Base-by-base conservation (phyloP, 2,113 vertebrate species). In the Solea senegalensis region DNA sequence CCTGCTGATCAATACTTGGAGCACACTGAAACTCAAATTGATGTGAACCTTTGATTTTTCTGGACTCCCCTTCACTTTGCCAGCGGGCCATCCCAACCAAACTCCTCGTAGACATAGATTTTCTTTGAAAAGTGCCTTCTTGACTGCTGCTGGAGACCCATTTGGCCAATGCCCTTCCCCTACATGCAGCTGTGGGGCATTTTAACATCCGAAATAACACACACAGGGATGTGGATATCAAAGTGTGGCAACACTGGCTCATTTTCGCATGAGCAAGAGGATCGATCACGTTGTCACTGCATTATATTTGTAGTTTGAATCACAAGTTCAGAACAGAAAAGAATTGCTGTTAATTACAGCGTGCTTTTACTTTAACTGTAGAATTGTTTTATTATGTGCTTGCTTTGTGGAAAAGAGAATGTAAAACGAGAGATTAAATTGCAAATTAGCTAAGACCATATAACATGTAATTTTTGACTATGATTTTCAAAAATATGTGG, bases 11-110 rank as follows among this genome's bases (percentile, higher is more conserved):
- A 60, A 91, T 91, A 91, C 60, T 65, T 71, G 72, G 56, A 84
- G 49, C 72, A 51, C 60, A 50, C 13, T 56, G 78, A 78, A 88
- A 79, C 80, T 83, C 58, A 66, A 83, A 87, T 79, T 76, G 76
- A 90, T 72, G 80, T 27, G 48, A 45, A 58, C 55, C 71, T 89
- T 90, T 86, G 84, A 87, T 88, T 87, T 88, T 82, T 72, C 65
- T 67, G 44, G 61, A 82, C 74, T 55, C 56, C 52, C 16, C 56
- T 61, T 86, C 78, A 72, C 61, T 78, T 75, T 72, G 63, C 63
- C 72, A 83, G 72, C 6, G 7, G 69, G 80, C 44, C 65, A 75
- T 77, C 56, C 52, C 66, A 16, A 69, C 44, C 43, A 65, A 2
- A 54, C 41, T 77, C 60, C 71, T 53, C 48, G 43, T 61, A 44